These are phyloP conservation scores for Myiotriccus ornatus DNA, from an alignment of 2,797 vertebrate genomes.

Conservation along the genomic window DNA sequence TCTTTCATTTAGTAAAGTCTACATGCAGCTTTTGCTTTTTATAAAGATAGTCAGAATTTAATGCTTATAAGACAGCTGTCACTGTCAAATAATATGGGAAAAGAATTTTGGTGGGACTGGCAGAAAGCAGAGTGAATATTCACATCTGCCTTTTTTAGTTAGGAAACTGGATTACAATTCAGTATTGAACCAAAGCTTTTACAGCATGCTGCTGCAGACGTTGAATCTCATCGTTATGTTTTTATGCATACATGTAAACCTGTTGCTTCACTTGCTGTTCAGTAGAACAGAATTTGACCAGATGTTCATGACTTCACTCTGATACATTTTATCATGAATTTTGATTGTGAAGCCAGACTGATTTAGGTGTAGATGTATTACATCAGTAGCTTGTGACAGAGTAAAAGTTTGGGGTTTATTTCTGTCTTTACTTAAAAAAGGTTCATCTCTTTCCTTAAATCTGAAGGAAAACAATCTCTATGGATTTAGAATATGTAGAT, in stretches of 20 bases:
- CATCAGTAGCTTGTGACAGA: neutral
- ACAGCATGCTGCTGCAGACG: neutral
- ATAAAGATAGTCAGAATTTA: neutral
- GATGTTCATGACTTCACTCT: neutral
- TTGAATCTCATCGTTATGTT: neutral
- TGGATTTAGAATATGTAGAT: neutral
- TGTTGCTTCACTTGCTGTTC: neutral
- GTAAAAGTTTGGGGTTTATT: neutral
- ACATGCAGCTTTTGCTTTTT: neutral
- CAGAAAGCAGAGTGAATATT: neutral
- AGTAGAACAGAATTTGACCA: neutral
- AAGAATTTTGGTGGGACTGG: neutral
- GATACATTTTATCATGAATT: neutral
- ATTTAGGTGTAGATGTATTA: neutral
- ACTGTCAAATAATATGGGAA: neutral
- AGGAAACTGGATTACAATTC: neutral
- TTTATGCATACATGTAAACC: neutral
- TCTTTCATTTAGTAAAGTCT: neutral
- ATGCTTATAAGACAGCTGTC: neutral
- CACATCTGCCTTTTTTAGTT: neutral
- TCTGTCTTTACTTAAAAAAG: neutral
- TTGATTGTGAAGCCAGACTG: neutral
- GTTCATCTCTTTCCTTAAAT: neutral
- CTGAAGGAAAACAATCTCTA: neutral
- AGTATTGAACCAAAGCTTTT: neutral